These are phyloP conservation scores for Hafferia zeledoni DNA, from an alignment of 2,797 vertebrate genomes.

Conservation along the genomic window DNA sequence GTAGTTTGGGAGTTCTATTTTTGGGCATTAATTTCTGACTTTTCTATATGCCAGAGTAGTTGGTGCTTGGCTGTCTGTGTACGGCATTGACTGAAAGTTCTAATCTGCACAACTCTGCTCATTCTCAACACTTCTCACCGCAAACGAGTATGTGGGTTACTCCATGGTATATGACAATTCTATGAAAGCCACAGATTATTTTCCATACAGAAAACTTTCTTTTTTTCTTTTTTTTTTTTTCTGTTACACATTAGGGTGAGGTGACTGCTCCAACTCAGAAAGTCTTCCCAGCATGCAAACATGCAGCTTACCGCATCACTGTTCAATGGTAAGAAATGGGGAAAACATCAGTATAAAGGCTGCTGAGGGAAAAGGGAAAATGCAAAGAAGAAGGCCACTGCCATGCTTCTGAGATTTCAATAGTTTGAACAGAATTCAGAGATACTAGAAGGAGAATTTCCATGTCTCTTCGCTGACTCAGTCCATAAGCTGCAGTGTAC, in stretches of 20 bases:
- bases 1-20: background rate
- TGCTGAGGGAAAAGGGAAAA: background rate
- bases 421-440: background rate
- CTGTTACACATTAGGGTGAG: background rate
- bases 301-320: background rate
- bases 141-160: background rate
- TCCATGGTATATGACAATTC: background rate
- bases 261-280: background rate
- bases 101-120: background rate
- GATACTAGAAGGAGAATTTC: background rate
- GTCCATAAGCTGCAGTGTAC: background rate
- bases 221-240: background rate
- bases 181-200: background rate
- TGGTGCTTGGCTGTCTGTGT: background rate
- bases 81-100: background rate
- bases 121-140: background rate
- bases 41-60: background rate
- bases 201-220: background rate
- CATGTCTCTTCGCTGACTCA: background rate
- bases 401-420: background rate
- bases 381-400: background rate
- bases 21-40: background rate
- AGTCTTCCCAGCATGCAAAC: background rate
- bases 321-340: background rate
- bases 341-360: fast-evolving